Conservation (phyloP, 2,888 invertebrate species). For the Cheilosia urbana region DNA sequence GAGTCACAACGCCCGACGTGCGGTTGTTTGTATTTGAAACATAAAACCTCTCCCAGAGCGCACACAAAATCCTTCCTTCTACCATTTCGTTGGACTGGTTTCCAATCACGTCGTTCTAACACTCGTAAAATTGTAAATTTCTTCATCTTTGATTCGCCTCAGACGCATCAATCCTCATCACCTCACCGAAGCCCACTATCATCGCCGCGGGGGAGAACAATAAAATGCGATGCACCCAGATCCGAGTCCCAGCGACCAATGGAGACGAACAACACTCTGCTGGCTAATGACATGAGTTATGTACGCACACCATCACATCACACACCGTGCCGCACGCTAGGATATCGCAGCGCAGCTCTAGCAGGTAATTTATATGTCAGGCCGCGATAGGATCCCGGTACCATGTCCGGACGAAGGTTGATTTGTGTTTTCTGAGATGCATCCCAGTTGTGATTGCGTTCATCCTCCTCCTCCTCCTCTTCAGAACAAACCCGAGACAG, state of each 20-base stretch:
- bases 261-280: slow-evolving; percentile 36
- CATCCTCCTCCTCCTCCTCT: slow-evolving; percentile 12
- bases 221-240: slow-evolving; percentile 45
- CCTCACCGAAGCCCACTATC: slow-evolving; percentile 3
- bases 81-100: slow-evolving; percentile 47
- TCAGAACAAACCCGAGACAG: slow-evolving; percentile 32
- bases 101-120: slow-evolving; percentile 60
- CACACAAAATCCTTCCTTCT: slow-evolving; percentile 35
- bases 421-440: slow-evolving; percentile 66
- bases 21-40: not conserved
- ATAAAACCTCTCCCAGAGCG: slow-evolving; percentile 46
- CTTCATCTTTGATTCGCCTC: slow-evolving; percentile 61
- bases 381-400: slow-evolving; percentile 56
- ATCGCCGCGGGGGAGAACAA: slow-evolving; percentile 42
- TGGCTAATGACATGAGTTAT: slow-evolving; percentile 68
- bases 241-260: slow-evolving; percentile 34
- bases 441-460: slow-evolving; percentile 38
- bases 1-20: not conserved
- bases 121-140: slow-evolving; percentile 63
- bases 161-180: slow-evolving; percentile 67
- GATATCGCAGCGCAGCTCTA: slow-evolving; percentile 32
- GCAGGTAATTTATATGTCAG: slow-evolving; percentile 68
- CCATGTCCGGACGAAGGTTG: slow-evolving; percentile 55
- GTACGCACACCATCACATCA: slow-evolving; percentile 58
- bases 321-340: slow-evolving; percentile 19